Percentiles rank a stretch among this genome's conserved stretches.
phyloP scores from a whole-genome alignment of 2,797 vertebrate species.

The Pseudocheirus occidentalis region DNA sequence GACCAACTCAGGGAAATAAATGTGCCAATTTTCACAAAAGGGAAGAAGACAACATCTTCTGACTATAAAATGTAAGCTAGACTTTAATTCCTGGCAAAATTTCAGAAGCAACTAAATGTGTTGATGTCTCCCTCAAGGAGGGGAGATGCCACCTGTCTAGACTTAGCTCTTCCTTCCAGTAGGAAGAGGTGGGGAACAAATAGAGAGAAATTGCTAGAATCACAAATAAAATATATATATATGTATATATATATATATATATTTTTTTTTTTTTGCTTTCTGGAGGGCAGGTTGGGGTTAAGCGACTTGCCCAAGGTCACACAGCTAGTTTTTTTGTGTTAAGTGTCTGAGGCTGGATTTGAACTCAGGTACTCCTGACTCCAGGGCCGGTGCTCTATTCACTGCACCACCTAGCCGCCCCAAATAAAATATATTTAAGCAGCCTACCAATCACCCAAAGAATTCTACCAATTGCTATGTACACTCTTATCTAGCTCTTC shows the following conservation, averaged over 20 bases:
- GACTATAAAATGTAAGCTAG: background rate
- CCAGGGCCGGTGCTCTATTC: too few species aligned
- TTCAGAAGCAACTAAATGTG: background rate
- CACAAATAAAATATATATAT: background rate
- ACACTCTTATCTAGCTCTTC: background rate
- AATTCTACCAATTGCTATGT: background rate
- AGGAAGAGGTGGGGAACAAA: background rate
- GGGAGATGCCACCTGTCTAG: background rate
- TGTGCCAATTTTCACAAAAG: background rate
- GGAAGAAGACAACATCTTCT: background rate
- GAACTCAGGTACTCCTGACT: too few species aligned
- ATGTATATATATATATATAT: too few species aligned
- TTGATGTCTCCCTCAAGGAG: background rate
- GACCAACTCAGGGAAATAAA: background rate
- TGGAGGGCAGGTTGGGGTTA: too few species aligned
- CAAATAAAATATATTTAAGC: background rate
- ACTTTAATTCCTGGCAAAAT: constrained; percentile 13
- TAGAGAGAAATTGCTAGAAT: background rate
- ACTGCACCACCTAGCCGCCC: too few species aligned
- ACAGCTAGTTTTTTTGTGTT: too few species aligned
- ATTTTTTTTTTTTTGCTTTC: too few species aligned
- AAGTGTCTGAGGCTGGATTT: too few species aligned
- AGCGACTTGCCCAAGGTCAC: too few species aligned
- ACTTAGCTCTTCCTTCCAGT: background rate
- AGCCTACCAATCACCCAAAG: background rate